Evolutionary conservation across 2,113 vertebrate species (phyloP).

Genomic region (Aplodontia rufa): DNA sequence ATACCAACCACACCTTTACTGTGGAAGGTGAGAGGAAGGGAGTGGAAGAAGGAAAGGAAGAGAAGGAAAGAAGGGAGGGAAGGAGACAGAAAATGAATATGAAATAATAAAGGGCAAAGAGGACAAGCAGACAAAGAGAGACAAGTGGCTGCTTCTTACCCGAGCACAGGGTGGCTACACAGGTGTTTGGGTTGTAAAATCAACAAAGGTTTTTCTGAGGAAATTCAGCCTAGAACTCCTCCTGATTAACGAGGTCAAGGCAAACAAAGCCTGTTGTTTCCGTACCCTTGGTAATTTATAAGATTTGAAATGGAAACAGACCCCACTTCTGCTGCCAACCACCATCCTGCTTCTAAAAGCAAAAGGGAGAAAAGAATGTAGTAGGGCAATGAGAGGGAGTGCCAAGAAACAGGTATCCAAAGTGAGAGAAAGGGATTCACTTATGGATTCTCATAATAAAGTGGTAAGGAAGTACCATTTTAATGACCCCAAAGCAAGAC

Average conservation of each 20-base stretch:
- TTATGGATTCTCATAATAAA: not conserved
- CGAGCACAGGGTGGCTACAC: slow-evolving; percentile 25
- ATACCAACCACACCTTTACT: not conserved
- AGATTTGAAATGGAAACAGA: slow-evolving; percentile 82
- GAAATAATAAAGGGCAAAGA: not conserved
- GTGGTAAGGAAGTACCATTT: not conserved
- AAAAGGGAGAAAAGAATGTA: not conserved
- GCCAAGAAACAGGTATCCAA: not conserved
- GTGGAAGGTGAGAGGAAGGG: not conserved
- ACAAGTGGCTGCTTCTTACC: not conserved
- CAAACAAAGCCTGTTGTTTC: slow-evolving; percentile 78
- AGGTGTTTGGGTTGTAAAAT: slow-evolving; percentile 83
- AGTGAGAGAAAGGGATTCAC: slow-evolving; percentile 25
- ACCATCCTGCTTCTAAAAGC: slow-evolving; percentile 26
- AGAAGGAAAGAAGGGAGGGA: not conserved
- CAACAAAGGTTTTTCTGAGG: slow-evolving; percentile 84
- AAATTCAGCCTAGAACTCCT: slow-evolving; percentile 82
- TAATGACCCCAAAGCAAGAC: not conserved
- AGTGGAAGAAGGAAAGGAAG: not conserved
- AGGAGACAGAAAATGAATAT: not conserved
- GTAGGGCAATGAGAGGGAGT: not conserved
- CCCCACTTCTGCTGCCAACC: not conserved
- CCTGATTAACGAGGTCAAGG: slow-evolving; percentile 81
- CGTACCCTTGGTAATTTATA: slow-evolving; percentile 80
- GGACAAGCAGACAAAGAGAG: not conserved